A percentile compares a stretch with the other conserved stretches of the same genome.
These are phyloP conservation scores for Rallus limicola DNA, from an alignment of 2,113 vertebrate genomes.

Conservation along the genomic window DNA sequence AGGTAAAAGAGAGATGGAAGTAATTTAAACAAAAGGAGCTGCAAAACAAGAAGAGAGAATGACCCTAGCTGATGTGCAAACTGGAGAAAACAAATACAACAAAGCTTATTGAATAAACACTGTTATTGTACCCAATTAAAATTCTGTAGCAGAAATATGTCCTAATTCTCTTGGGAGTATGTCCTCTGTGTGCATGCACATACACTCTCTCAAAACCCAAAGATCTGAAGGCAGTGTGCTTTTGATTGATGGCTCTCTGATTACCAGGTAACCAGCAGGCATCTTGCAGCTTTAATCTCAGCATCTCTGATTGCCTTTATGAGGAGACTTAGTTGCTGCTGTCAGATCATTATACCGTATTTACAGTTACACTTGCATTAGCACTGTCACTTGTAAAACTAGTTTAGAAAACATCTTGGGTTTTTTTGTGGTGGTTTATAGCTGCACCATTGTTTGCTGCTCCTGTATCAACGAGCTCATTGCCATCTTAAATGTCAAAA, in stretches of 20 bases:
- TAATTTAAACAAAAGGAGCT: not conserved
- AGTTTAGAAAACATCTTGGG: not conserved
- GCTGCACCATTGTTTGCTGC: not conserved
- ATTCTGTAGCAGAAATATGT: not conserved
- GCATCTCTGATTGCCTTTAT: not conserved
- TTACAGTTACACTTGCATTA: slow-evolving; percentile 1
- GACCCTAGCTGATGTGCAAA: not conserved
- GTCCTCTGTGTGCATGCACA: not conserved
- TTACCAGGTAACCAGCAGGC: not conserved
- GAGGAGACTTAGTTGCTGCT: not conserved
- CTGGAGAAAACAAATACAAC: not conserved
- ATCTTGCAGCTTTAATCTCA: slow-evolving; percentile 10
- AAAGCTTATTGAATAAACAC: not conserved
- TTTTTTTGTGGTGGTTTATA: not conserved
- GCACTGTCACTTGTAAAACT: not conserved
- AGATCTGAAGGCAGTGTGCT: not conserved
- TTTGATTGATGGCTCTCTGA: slow-evolving; percentile 11
- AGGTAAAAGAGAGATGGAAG: not conserved
- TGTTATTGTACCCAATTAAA: not conserved
- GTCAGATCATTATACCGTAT: not conserved
- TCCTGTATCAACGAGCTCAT: not conserved
- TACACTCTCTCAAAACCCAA: not conserved
- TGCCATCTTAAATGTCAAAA: not conserved
- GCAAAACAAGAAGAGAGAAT: not conserved
- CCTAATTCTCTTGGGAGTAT: not conserved